Evolutionary conservation across 1,140 invertebrate species (phyloP).

Genomic region (Acyrthosiphon pisum): DNA sequence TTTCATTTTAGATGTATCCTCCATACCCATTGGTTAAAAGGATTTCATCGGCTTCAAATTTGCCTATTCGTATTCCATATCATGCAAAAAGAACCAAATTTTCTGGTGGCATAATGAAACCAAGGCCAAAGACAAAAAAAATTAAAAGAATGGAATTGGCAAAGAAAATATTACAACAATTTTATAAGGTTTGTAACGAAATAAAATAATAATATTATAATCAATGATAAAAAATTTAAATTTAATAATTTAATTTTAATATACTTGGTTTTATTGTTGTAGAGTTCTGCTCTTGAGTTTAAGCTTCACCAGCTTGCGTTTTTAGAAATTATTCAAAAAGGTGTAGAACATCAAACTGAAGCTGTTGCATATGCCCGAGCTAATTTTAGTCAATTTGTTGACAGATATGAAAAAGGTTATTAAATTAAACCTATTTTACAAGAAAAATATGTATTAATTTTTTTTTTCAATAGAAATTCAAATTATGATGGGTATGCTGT

Average conservation of each 20-base stretch:
- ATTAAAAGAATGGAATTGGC: constrained; percentile 41
- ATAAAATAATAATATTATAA: background rate
- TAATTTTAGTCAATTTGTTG: constrained; percentile 84
- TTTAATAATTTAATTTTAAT: background rate
- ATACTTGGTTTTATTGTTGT: constrained; percentile 57
- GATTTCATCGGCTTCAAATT: background rate
- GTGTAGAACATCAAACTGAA: constrained; percentile 71
- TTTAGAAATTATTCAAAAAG: constrained; percentile 75
- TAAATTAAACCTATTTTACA: background rate
- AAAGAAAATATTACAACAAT: constrained; percentile 39
- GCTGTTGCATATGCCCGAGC: constrained; percentile 87
- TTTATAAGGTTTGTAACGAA: constrained; percentile 33
- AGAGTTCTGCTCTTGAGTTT: constrained; percentile 85
- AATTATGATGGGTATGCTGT: constrained; percentile 85
- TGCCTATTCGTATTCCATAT: constrained; percentile 36
- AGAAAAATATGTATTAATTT: background rate
- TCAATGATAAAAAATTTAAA: background rate
- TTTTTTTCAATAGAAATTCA: constrained; percentile 72
- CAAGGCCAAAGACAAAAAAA: constrained; percentile 48
- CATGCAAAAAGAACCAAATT: constrained; percentile 18
- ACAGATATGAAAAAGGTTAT: constrained; percentile 80
- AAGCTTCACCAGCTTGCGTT: constrained; percentile 81
- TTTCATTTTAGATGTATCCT: constrained; percentile 36
- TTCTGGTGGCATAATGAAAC: constrained; percentile 46
- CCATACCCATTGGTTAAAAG: constrained; percentile 41